A percentile compares a stretch with the other conserved stretches of the same genome.
Conservation (phyloP, 2,888 invertebrate genomes). For the Penaeus monodon region DNA sequence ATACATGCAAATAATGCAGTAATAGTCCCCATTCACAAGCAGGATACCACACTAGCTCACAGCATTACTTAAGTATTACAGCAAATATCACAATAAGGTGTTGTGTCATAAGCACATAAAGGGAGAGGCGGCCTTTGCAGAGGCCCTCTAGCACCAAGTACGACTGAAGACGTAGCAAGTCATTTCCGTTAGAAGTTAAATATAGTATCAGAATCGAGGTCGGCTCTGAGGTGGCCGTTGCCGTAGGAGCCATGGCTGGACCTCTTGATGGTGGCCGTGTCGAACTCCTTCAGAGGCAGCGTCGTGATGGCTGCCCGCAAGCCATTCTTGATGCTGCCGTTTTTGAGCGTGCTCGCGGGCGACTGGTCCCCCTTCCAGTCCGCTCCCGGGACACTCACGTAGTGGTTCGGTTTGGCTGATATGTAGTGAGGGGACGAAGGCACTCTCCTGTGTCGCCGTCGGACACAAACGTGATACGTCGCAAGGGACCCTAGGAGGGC, state of each 20-base stretch:
- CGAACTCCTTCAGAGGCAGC: constrained; percentile 76
- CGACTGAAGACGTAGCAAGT: too few relatives aligned
- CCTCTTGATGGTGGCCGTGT: constrained; percentile 81
- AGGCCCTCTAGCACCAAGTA: too few relatives aligned
- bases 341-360: constrained; percentile 51
- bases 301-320: constrained; percentile 56
- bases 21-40: too few relatives aligned
- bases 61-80: too few relatives aligned
- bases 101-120: too few relatives aligned
- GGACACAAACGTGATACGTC: constrained; percentile 73
- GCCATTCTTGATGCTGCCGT: constrained; percentile 47
- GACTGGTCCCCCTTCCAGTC: constrained; percentile 61
- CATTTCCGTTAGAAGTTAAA: constrained; percentile 50
- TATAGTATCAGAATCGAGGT: constrained; percentile 75
- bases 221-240: constrained; percentile 77
- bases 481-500: constrained; percentile 70
- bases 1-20: too few relatives aligned
- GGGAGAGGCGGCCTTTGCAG: too few relatives aligned
- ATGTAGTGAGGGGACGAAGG: constrained; percentile 85
- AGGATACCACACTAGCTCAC: too few relatives aligned
- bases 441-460: constrained; percentile 70
- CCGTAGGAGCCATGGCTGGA: constrained; percentile 77
- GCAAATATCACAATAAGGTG: too few relatives aligned
- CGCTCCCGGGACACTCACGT: constrained; percentile 66
- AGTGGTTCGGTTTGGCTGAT: constrained; percentile 70